Conservation (phyloP, 37 sponge, comb jelly and placozoan species). For the Haliclona indistincta region DNA sequence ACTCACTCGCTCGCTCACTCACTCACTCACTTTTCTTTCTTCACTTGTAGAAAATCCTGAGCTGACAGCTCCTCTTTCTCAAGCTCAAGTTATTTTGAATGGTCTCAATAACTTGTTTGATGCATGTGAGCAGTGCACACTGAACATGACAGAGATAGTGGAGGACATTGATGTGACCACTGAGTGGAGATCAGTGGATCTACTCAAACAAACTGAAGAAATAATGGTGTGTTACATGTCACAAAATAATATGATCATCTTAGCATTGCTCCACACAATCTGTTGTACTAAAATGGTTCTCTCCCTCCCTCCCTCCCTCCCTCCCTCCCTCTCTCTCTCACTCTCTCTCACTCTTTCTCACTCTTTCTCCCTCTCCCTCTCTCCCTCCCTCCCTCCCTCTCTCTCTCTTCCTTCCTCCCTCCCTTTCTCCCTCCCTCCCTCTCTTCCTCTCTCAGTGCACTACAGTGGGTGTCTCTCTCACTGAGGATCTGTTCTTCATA, state of each 20-base stretch:
- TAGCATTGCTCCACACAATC: background rate
- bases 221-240: slow-evolving; percentile 74
- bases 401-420: background rate
- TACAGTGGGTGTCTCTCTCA: slow-evolving; percentile 46
- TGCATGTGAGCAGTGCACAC: slow-evolving; percentile 30
- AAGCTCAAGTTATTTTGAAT: slow-evolving; percentile 64
- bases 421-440: too few species aligned
- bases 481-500: slow-evolving; percentile 79
- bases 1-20: too few species aligned
- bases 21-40: too few species aligned
- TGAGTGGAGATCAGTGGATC: slow-evolving; percentile 64
- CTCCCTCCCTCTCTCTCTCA: background rate
- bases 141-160: slow-evolving; percentile 37
- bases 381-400: background rate
- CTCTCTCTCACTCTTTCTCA: background rate
- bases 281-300: too few species aligned
- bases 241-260: too few species aligned
- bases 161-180: slow-evolving; percentile 54
- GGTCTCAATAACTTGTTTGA: slow-evolving; percentile 58
- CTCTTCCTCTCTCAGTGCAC: slow-evolving; percentile 45
- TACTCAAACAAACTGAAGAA: slow-evolving; percentile 65
- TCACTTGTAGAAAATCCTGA: too few species aligned
- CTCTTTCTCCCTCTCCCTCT: background rate
- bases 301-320: background rate
- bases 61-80: background rate